A percentile compares a stretch with the other conserved stretches of the same genome.
Evolutionary conservation across 37 sponge, comb jelly and placozoan genomes (phyloP).

Genomic region (Ephydatia muelleri): DNA sequence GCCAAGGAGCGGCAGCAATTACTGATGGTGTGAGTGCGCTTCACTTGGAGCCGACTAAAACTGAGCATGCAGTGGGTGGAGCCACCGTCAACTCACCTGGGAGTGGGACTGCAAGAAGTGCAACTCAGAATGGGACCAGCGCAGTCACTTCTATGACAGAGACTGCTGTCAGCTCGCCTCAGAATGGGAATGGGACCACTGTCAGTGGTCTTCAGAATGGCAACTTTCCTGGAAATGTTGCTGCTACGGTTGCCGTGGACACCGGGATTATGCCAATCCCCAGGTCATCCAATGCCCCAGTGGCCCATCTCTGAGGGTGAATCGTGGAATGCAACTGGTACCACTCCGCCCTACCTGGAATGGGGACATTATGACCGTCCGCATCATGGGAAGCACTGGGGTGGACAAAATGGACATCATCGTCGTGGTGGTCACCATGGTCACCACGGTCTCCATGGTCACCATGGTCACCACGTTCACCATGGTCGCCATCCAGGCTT

Average conservation of each 20-base stretch:
- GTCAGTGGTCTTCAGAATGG: too few species aligned
- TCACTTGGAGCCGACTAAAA: background rate
- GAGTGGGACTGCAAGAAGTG: background rate
- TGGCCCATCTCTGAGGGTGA: too few species aligned
- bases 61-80: background rate
- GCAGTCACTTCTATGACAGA: background rate
- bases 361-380: too few species aligned
- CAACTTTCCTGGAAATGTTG: too few species aligned
- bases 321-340: too few species aligned
- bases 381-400: too few species aligned
- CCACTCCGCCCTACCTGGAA: too few species aligned
- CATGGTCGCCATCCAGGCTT: background rate
- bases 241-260: background rate
- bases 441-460: background rate
- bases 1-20: background rate
- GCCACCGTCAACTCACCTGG: background rate
- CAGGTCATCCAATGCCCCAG: background rate
- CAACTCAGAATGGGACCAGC: background rate
- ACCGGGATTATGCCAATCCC: background rate
- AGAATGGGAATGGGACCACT: too few species aligned
- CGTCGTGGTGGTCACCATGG: background rate
- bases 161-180: too few species aligned
- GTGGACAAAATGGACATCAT: background rate
- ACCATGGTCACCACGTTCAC: constrained; percentile 6
- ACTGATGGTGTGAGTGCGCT: background rate